Conservation (phyloP, 2,888 invertebrate species). For the Itoplectis maculator region DNA sequence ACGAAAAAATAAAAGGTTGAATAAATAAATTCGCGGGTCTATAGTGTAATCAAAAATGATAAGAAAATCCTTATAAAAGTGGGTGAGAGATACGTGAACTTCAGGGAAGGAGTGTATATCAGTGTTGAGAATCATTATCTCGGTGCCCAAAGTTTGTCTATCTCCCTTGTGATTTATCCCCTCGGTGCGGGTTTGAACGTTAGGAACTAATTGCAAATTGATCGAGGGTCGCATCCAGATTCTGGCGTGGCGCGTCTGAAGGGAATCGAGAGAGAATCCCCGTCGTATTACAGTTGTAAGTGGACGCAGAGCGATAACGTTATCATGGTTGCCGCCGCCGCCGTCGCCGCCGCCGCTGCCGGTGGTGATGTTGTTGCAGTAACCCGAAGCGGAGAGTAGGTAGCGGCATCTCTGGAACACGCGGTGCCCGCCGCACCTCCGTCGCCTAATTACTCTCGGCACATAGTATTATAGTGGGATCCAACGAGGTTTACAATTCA, state of each 20-base stretch:
- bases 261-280: slow-evolving; percentile 41
- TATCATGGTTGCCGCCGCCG: slow-evolving; percentile 64
- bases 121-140: neutral
- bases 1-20: too few species aligned
- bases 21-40: too few species aligned
- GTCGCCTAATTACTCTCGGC: slow-evolving; percentile 67
- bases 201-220: slow-evolving; percentile 38
- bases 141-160: neutral
- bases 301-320: slow-evolving; percentile 67
- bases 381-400: slow-evolving; percentile 12
- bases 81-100: neutral
- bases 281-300: slow-evolving; percentile 56
- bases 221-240: slow-evolving; percentile 14
- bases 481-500: slow-evolving; percentile 70
- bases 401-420: slow-evolving; percentile 52
- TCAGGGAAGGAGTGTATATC: neutral
- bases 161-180: neutral
- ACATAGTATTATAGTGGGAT: slow-evolving; percentile 65
- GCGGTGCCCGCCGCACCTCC: slow-evolving; percentile 59
- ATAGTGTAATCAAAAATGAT: too few species aligned
- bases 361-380: slow-evolving; percentile 56
- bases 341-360: too few species aligned
- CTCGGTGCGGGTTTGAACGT: neutral
- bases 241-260: slow-evolving; percentile 24
- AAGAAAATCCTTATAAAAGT: too few species aligned